Percentiles rank a stretch among this genome's conserved stretches.
phyloP scores from a whole-genome alignment of 2,797 vertebrate species.

The Acrossocheilus wenchowensis region DNA sequence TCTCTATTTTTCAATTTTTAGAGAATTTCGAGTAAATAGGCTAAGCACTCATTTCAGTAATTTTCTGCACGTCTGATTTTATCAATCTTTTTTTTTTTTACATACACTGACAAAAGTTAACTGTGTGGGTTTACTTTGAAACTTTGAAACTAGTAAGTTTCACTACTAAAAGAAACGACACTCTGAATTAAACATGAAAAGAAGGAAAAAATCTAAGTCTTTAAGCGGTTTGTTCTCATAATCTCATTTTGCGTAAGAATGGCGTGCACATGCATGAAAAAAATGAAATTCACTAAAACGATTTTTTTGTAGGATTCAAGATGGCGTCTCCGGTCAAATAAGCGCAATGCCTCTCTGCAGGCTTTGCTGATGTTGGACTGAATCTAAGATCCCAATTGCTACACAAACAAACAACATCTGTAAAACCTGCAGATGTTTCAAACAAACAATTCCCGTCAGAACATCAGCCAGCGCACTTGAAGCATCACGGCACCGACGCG shows the following conservation, averaged over 20 bases:
- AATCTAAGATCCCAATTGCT: slow-evolving; percentile 20
- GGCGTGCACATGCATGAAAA: too few relatives aligned
- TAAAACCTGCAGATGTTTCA: slow-evolving; percentile 49
- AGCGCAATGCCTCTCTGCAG: slow-evolving; percentile 4
- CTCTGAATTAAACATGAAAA: neutral
- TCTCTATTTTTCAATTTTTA: neutral
- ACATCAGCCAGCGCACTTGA: slow-evolving; percentile 2
- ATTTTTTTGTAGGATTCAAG: neutral
- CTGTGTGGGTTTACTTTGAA: neutral
- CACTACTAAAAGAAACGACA: neutral
- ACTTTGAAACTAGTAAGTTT: neutral
- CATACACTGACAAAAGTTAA: neutral
- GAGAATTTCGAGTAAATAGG: neutral
- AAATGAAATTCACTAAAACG: too few relatives aligned
- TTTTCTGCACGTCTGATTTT: neutral
- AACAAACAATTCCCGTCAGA: slow-evolving; percentile 47
- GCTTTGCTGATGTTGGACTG: slow-evolving; percentile 35
- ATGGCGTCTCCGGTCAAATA: neutral
- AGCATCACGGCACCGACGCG: neutral
- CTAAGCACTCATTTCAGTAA: neutral
- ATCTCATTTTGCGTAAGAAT: neutral
- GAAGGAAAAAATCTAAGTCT: neutral
- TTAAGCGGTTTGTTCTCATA: neutral
- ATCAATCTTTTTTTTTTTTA: too few relatives aligned
- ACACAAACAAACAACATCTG: slow-evolving; percentile 59